Evolutionary conservation across 2,113 vertebrate species (phyloP), one percentile per base, ranked within the genome.

Genomic region (Dascyllus trimaculatus): DNA sequence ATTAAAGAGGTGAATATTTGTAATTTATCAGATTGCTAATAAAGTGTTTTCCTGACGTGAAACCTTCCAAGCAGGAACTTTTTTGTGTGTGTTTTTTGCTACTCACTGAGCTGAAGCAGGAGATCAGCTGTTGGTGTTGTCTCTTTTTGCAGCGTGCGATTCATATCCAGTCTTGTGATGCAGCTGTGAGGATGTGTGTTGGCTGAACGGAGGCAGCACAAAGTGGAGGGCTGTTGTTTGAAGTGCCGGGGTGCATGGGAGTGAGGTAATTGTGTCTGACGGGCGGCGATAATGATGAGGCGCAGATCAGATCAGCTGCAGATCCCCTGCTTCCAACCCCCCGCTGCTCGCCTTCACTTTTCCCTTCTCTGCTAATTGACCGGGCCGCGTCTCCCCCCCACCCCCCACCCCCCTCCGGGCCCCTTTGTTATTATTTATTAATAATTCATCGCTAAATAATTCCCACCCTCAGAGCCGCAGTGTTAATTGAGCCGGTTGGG

Each of bases 361-460:
- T 94, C 94, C 94, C 94, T 93, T 89, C 81, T 91, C 88, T 94
- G 86, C 94, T 98, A 98, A 98, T 99, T 98, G 97, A 97, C 97
- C 95, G 89, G 64, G 92, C 93, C 91, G 93, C 90, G 84, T 95
- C 93, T 97, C 97, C 96, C 96, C 93, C n/a, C n/a, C n/a, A n/a
- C n/a, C n/a, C n/a, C n/a, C n/a, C n/a, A n/a, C n/a, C n/a, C n/a
- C n/a, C n/a, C n/a, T n/a, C n/a, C 76, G 93, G 95, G 95, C 93
- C 95, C 79, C 93, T 93, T 96, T 96, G 95, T 96, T 98, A 98
- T 98, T 97, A 98, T 97, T 98, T 98, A 98, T 98, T 98, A 97
- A 99, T 97, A 97, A 98, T 98, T 98, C 95, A 98, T 96, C 90
- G 89, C 94, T 98, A 96, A 98, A 99, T 99, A 97, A 99, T 98